Percentiles rank a stretch among this genome's conserved stretches.
phyloP scores from a whole-genome alignment of 1,140 invertebrate species.

The Drosophila ercepeae region DNA sequence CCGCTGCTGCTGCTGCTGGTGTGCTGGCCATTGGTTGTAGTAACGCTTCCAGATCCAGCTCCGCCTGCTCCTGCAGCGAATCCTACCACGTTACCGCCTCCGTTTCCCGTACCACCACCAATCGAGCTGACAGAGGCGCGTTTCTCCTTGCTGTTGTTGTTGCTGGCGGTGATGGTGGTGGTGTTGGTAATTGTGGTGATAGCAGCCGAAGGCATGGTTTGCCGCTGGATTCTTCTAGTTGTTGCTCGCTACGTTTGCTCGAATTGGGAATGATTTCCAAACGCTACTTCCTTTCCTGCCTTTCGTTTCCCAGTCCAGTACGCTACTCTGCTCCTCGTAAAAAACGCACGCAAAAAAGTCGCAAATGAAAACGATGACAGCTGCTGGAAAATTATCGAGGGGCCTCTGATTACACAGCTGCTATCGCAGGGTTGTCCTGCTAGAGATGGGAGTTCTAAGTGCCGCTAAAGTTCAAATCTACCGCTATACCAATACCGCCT shows the following conservation, averaged over 20 bases:
- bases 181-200: conserved; percentile 71
- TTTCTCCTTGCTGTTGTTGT: conserved; percentile 78
- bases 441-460: neutral
- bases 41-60: conserved; percentile 43
- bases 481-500: neutral
- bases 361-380: conserved; percentile 13
- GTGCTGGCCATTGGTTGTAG: conserved; percentile 54
- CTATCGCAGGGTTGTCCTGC: neutral
- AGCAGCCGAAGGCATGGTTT: conserved; percentile 83
- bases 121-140: conserved; percentile 78
- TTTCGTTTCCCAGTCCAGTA: conserved; percentile 51
- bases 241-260: conserved; percentile 69
- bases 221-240: conserved; percentile 72
- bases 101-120: conserved; percentile 56
- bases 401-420: neutral
- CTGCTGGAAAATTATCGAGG: conserved; percentile 8
- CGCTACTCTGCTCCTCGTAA: conserved; percentile 56
- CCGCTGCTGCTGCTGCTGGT: conserved; percentile 52
- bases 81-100: conserved; percentile 14
- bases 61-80: conserved; percentile 28
- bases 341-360: conserved; percentile 45
- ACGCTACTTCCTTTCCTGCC: conserved; percentile 41
- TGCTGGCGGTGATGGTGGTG: conserved; percentile 52
- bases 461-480: conserved; percentile 1
- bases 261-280: conserved; percentile 72